These are phyloP conservation scores for Triplophysa siluroides DNA, from an alignment of 2,113 vertebrate species.

Conservation along the genomic window DNA sequence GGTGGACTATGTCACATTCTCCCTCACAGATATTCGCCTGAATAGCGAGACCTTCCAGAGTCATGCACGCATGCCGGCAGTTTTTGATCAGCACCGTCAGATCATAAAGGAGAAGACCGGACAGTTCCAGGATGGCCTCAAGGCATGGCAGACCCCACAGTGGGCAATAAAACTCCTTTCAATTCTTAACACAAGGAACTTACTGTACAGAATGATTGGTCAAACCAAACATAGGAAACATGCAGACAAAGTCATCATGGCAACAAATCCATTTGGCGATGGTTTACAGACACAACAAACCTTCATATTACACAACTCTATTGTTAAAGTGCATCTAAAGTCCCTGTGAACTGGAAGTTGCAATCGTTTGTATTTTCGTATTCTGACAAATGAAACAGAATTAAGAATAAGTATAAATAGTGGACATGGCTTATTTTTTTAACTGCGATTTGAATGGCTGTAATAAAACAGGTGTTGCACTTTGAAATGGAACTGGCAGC, in stretches of 20 bases:
- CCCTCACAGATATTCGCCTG: constrained; percentile 74
- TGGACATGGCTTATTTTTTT: too few relatives aligned
- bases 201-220: background rate
- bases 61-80: constrained; percentile 78
- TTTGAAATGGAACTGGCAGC: too few relatives aligned
- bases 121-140: constrained; percentile 81
- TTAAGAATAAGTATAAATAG: too few relatives aligned
- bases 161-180: background rate
- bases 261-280: background rate
- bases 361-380: too few relatives aligned
- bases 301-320: constrained; percentile 3
- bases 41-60: constrained; percentile 81
- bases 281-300: background rate
- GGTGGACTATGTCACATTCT: constrained; percentile 74
- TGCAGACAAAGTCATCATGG: background rate
- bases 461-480: too few relatives aligned
- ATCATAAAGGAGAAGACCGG: constrained; percentile 78
- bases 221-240: constrained; percentile 5
- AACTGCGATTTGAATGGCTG: too few relatives aligned
- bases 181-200: background rate
- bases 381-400: too few relatives aligned
- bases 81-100: constrained; percentile 81
- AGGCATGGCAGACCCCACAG: constrained; percentile 70
- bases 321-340: background rate
- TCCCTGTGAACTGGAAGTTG: too few relatives aligned